Evolutionary conservation across 2,113 vertebrate genomes (phyloP), one percentile per base, ranked within the genome.

Genomic region (Sterrhoptilus dennistouni): DNA sequence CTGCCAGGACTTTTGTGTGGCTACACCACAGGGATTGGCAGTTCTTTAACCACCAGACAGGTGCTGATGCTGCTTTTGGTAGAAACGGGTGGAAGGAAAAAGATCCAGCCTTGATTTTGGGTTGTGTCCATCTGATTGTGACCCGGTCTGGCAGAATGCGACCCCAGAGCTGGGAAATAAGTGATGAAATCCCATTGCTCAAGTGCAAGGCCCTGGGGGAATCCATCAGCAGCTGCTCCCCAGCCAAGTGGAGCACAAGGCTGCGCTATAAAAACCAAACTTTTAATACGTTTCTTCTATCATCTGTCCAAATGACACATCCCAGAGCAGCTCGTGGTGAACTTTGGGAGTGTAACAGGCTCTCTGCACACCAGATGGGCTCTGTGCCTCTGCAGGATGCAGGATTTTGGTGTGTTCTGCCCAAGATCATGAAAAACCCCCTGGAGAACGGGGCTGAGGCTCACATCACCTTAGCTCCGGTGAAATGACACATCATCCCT

Each of bases 401-500:
- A 0, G 21, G 1, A 3, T 1, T 45, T 76, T 24, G 42, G 53
- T 5, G 13, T 42, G 1, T 75, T 63, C 10, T 45, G 18, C 25
- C 31, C 61, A 24, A 59, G 79, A 44, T 14, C 9, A 3, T 0
- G 9, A 28, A 2, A 12, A 74, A 65, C 53, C 14, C 0, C 21
- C 35, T 2, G 50, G 9, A 25, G 29, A 6, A 11, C 25, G 10
- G 4, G 7, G 2, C 38, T 3, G 47, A 63, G 13, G 22, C 17
- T 25, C 9, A 2, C 7, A 1, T 2, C 11, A 4, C 69, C 79
- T 42, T 0, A 28, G 20, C 64, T 3, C 8, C 2, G 7, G 14
- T 2, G 9, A 59, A 29, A 21, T 2, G n/a, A 25, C n/a, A 9
- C 63, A 22, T 25, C 57, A 29, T 7, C 42, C n/a, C 29, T 10